Evolutionary conservation across 2,797 vertebrate species (phyloP).

Genomic region (Rhincodon typus): DNA sequence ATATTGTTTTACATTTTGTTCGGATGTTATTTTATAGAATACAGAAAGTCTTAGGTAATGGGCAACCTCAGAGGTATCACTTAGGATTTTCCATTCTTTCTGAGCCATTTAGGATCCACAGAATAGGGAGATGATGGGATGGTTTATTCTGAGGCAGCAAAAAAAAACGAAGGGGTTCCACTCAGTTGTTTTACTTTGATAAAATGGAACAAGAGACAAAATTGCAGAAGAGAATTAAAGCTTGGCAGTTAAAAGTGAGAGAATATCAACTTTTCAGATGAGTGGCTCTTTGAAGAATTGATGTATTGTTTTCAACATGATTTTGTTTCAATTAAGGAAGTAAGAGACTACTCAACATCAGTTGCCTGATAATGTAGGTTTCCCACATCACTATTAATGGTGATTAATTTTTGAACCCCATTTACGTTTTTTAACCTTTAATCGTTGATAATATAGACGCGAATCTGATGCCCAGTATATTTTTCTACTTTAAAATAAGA

Average conservation of each 20-base stretch:
- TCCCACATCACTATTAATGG: background rate
- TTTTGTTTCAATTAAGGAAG: background rate
- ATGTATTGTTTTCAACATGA: background rate
- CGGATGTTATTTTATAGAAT: background rate
- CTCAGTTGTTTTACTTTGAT: background rate
- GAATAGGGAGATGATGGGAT: background rate
- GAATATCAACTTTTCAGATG: background rate
- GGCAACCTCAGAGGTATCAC: background rate
- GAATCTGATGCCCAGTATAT: too few relatives aligned
- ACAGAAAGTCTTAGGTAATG: background rate
- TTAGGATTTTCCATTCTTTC: background rate
- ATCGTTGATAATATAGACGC: too few relatives aligned
- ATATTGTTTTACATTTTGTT: background rate
- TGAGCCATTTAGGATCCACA: background rate
- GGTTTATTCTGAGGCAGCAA: background rate
- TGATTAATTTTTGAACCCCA: background rate
- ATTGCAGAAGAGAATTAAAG: background rate
- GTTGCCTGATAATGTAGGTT: background rate
- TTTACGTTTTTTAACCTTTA: background rate
- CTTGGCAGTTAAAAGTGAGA: background rate
- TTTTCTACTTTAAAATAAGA: too few relatives aligned
- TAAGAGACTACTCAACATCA: background rate
- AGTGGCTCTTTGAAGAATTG: background rate
- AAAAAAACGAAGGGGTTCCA: background rate
- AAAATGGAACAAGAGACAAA: background rate